Conservation (phyloP, 2,113 vertebrate genomes). For the Clarias gariepinus region DNA sequence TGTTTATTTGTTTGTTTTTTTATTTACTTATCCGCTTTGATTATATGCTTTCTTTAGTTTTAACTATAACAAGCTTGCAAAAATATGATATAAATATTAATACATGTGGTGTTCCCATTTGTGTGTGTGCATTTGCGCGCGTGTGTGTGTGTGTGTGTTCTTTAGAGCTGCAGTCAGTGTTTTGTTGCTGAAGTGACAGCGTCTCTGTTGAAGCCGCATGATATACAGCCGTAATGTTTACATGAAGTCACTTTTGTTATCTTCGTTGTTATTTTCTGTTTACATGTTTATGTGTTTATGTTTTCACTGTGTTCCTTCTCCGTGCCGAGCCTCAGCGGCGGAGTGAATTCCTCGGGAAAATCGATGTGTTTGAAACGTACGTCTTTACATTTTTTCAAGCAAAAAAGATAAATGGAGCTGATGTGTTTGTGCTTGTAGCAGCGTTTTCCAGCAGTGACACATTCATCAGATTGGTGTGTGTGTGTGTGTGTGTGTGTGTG, state of each 20-base stretch:
- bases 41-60: no score
- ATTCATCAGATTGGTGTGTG: slow-evolving; percentile 44
- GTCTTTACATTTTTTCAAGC: slow-evolving; percentile 11
- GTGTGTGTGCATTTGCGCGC: no score
- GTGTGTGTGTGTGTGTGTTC: neutral
- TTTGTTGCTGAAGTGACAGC: neutral
- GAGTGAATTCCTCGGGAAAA: slow-evolving; percentile 18
- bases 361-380: slow-evolving; percentile 21
- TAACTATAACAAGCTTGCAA: no score
- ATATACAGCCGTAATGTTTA: slow-evolving; percentile 3
- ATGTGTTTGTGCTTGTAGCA: slow-evolving; percentile 47
- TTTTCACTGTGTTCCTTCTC: neutral
- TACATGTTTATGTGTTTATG: neutral
- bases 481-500: neutral
- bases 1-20: no score
- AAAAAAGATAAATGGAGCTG: slow-evolving; percentile 51
- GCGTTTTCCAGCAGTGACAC: slow-evolving; percentile 37
- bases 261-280: neutral
- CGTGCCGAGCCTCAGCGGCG: neutral
- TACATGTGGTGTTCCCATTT: no score
- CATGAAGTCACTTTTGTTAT: neutral
- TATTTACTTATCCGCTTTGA: no score
- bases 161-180: neutral
- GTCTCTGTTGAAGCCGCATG: neutral
- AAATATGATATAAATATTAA: no score